Evolutionary conservation across 2,888 invertebrate genomes (phyloP).

Genomic region (Pyrrhosoma nymphula): DNA sequence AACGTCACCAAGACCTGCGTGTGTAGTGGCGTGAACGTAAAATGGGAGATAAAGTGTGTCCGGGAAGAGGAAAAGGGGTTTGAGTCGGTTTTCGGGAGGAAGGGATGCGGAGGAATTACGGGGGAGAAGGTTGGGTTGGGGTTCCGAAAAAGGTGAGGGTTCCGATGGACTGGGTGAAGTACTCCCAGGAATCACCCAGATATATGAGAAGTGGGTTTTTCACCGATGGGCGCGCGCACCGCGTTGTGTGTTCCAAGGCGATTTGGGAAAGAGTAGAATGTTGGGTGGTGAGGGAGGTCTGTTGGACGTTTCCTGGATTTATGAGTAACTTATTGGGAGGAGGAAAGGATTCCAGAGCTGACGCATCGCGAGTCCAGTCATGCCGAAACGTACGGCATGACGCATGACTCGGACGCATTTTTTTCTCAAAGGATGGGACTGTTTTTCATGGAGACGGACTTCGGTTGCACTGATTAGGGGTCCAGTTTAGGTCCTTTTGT

Average conservation of each 20-base stretch:
- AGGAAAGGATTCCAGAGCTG: neutral
- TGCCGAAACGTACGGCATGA: neutral
- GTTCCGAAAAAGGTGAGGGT: neutral
- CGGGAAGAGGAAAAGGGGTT: neutral
- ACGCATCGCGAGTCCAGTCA: neutral
- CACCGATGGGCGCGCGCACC: neutral
- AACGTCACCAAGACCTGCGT: no score
- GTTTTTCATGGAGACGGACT: neutral
- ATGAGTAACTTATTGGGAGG: neutral
- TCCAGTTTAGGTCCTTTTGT: neutral
- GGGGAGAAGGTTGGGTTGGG: neutral
- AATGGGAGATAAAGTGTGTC: neutral
- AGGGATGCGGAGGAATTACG: neutral
- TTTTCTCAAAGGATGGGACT: neutral
- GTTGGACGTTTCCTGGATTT: neutral
- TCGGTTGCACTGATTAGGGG: neutral
- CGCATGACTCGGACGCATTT: neutral
- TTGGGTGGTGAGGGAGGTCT: neutral
- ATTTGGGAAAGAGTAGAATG: neutral
- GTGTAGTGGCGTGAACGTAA: no score
- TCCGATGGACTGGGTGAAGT: neutral
- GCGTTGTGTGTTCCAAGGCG: neutral
- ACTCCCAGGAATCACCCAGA: slow-evolving; percentile 2
- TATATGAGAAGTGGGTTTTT: slow-evolving; percentile 36
- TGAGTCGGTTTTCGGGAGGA: neutral